phyloP scores from a whole-genome alignment of 1,140 invertebrate genomes.

The Adelges cooleyi region DNA sequence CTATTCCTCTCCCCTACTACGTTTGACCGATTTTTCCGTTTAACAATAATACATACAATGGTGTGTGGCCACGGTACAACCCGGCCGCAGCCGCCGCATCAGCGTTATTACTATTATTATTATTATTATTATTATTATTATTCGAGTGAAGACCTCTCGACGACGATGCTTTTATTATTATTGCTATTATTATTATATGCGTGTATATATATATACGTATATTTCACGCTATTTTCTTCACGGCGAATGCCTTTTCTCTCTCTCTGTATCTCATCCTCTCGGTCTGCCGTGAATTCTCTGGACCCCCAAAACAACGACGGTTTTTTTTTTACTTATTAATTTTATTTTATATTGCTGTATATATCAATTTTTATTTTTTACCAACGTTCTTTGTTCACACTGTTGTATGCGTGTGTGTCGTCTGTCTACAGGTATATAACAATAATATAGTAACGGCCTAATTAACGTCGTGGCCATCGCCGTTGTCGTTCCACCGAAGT shows the following conservation, averaged over 20 bases:
- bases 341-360: not conserved
- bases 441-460: constrained; percentile 13
- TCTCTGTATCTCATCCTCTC: too few species aligned
- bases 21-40: constrained; percentile 7
- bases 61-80: too few species aligned
- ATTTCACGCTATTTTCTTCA: not conserved
- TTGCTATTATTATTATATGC: too few species aligned
- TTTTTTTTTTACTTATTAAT: not conserved
- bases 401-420: not conserved
- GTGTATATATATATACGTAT: too few species aligned
- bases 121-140: too few species aligned
- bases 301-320: not conserved
- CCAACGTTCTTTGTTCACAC: constrained; percentile 10
- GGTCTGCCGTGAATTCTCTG: not conserved
- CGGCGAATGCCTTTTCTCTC: constrained; percentile 2
- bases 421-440: not conserved
- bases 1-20: not conserved
- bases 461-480: not conserved
- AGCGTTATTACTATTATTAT: too few species aligned
- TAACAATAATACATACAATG: too few species aligned
- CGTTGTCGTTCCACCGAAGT: too few species aligned
- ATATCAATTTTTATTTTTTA: too few species aligned
- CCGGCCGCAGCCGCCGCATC: too few species aligned
- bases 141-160: too few species aligned
- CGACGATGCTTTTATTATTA: too few species aligned